A percentile compares a stretch with the other conserved stretches of the same genome.
Evolutionary conservation across 2,888 invertebrate genomes (phyloP).

Genomic region (Nipponacmea schrenckii): DNA sequence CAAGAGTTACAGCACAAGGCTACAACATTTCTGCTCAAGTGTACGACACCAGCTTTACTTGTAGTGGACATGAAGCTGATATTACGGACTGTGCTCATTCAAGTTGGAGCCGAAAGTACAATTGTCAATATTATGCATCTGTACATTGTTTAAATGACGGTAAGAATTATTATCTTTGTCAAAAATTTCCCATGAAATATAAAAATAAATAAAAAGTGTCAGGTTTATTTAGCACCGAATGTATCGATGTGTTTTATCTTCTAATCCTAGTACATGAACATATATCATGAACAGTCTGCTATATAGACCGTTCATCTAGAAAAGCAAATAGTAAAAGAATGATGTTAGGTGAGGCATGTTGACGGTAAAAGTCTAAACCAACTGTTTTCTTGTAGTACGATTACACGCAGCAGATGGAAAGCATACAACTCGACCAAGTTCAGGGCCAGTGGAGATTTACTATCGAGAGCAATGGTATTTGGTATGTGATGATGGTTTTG

Average conservation of each 20-base stretch:
- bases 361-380: too few relatives aligned
- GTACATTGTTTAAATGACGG: constrained; percentile 52
- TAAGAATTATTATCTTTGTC: constrained; percentile 18
- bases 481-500: constrained; percentile 53
- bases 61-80: constrained; percentile 44
- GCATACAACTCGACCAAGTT: background rate
- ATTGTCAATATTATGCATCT: constrained; percentile 30
- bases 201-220: too few relatives aligned
- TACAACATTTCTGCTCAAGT: constrained; percentile 39
- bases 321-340: too few relatives aligned
- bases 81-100: constrained; percentile 48
- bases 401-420: too few relatives aligned
- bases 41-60: constrained; percentile 51
- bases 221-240: too few relatives aligned
- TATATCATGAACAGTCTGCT: too few relatives aligned
- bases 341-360: too few relatives aligned
- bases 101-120: constrained; percentile 41
- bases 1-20: constrained; percentile 3
- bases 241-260: too few relatives aligned
- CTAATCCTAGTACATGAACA: too few relatives aligned
- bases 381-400: too few relatives aligned
- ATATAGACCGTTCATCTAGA: too few relatives aligned
- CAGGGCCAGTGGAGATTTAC: constrained; percentile 51
- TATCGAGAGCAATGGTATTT: constrained; percentile 43
- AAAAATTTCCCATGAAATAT: too few relatives aligned